Percentiles rank a stretch among this genome's conserved stretches.
Evolutionary conservation across 2,113 vertebrate genomes (phyloP).

Genomic region (Phoenicopterus ruber): DNA sequence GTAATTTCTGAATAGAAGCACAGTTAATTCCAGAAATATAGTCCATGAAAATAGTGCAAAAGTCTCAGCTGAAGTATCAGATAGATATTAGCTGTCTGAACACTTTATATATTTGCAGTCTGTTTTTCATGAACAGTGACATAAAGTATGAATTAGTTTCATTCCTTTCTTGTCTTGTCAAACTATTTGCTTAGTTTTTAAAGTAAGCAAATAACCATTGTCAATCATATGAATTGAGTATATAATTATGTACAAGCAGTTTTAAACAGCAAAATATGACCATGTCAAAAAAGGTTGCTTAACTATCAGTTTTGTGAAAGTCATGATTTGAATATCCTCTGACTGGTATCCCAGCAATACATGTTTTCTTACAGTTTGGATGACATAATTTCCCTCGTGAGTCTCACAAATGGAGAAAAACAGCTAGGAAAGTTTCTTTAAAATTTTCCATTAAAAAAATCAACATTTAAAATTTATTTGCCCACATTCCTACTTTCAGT

Average conservation of each 20-base stretch:
- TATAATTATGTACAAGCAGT: not conserved
- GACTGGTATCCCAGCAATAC: not conserved
- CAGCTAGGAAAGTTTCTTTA: not conserved
- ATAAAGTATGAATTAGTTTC: not conserved
- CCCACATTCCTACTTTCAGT: not conserved
- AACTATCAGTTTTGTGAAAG: not conserved
- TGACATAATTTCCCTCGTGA: not conserved
- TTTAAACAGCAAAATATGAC: not conserved
- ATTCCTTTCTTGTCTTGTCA: not conserved
- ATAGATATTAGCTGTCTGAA: not conserved
- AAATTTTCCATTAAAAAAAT: not conserved
- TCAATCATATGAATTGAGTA: not conserved
- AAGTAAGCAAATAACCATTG: not conserved
- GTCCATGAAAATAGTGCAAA: not conserved
- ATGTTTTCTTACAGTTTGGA: not conserved
- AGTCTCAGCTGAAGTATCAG: not conserved
- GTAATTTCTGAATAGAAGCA: not conserved
- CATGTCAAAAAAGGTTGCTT: not conserved
- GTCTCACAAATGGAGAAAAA: not conserved
- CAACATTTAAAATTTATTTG: not conserved
- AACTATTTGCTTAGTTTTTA: conserved; percentile 13
- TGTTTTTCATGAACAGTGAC: not conserved
- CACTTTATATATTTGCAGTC: not conserved
- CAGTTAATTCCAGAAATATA: not conserved
- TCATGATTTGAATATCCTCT: not conserved